A percentile compares a stretch with the other conserved stretches of the same genome.
These are phyloP conservation scores for Oplegnathus fasciatus DNA, from an alignment of 2,113 vertebrate genomes.

Conservation along the genomic window DNA sequence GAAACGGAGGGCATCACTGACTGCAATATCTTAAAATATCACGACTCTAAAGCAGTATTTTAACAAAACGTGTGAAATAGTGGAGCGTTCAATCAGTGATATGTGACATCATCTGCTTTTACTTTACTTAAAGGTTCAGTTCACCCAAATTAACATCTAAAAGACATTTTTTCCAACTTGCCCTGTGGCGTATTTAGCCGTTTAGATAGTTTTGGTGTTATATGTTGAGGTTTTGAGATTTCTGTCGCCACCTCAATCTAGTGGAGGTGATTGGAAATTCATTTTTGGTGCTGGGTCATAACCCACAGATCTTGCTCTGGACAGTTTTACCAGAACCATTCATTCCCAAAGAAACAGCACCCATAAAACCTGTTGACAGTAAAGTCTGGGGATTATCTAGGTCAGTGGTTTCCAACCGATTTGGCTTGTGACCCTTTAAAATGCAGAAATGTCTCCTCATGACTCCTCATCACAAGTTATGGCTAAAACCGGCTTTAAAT, in stretches of 20 bases:
- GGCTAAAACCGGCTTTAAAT: no score
- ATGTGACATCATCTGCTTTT: not conserved
- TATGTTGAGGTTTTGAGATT: conserved; percentile 9
- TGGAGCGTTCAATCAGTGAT: not conserved
- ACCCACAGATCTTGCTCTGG: not conserved
- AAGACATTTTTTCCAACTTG: not conserved
- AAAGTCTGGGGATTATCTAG: not conserved
- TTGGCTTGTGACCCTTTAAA: no score
- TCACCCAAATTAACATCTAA: not conserved
- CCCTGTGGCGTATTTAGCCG: not conserved
- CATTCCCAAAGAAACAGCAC: not conserved
- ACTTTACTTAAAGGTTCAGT: not conserved
- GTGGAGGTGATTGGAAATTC: not conserved
- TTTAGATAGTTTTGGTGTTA: not conserved
- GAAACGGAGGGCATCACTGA: not conserved
- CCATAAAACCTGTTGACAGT: not conserved
- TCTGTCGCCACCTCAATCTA: not conserved
- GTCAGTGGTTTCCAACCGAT: not conserved
- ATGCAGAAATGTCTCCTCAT: not conserved
- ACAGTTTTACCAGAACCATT: no score
- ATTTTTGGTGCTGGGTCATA: not conserved
- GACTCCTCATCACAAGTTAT: no score
- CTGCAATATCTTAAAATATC: not conserved
- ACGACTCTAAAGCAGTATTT: not conserved
- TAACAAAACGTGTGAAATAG: not conserved